Evolutionary conservation across 1,140 invertebrate species (phyloP).

Genomic region (Amyelois transitella): DNA sequence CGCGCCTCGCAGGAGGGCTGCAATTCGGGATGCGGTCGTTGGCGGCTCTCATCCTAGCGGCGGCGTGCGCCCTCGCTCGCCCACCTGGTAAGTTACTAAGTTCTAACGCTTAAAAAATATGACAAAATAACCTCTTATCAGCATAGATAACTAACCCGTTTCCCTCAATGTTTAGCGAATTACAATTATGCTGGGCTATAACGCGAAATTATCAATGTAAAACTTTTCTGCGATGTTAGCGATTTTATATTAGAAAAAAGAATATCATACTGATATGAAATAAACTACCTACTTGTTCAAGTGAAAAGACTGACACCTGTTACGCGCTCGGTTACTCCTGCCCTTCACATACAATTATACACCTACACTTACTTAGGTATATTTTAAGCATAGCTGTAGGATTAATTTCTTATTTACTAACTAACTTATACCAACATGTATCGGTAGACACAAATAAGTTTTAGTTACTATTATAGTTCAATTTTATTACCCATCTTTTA

Average conservation of each 20-base stretch:
- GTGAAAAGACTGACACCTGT: slow-evolving; percentile 20
- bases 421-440: no score
- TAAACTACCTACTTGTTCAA: background rate
- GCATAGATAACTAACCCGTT: slow-evolving; percentile 14
- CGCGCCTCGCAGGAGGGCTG: slow-evolving; percentile 12
- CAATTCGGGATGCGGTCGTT: slow-evolving; percentile 39
- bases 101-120: background rate
- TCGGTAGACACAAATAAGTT: no score
- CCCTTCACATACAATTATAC: no score
- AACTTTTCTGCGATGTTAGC: no score
- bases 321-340: slow-evolving; percentile 11
- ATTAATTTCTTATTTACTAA: no score
- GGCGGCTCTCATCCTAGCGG: slow-evolving; percentile 25
- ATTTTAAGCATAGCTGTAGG: no score
- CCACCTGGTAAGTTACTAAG: slow-evolving; percentile 33
- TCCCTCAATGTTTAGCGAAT: slow-evolving; percentile 16
- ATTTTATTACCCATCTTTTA: no score
- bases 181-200: slow-evolving; percentile 3
- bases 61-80: slow-evolving; percentile 36
- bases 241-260: no score
- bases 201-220: background rate
- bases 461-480: no score
- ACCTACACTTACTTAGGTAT: no score
- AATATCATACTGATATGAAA: no score
- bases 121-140: slow-evolving; percentile 2